A percentile compares a stretch with the other conserved stretches of the same genome.
Evolutionary conservation across 2,888 invertebrate genomes (phyloP).

Genomic region (Andrena marginata): DNA sequence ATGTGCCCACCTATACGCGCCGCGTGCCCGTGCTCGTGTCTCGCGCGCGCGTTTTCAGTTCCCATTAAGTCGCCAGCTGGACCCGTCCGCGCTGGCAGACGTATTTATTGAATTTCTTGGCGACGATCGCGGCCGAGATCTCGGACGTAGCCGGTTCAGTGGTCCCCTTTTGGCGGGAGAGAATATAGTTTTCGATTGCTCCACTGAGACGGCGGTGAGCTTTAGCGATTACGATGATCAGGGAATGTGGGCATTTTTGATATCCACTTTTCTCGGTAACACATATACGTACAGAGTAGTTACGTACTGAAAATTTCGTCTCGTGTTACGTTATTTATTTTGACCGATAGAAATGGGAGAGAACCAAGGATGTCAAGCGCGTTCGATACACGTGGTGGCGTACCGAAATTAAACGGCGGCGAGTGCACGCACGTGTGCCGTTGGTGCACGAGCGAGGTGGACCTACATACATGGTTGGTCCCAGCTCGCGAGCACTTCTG

Average conservation of each 20-base stretch:
- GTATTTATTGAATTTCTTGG: slow-evolving; percentile 7
- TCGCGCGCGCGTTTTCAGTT: slow-evolving; percentile 1
- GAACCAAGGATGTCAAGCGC: slow-evolving; percentile 7
- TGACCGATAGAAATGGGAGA: neutral
- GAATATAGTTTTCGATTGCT: too few species aligned
- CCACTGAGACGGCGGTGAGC: neutral
- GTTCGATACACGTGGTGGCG: neutral
- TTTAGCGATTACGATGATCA: neutral
- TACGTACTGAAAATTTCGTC: too few species aligned
- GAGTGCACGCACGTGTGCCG: slow-evolving; percentile 8
- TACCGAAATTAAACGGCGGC: slow-evolving; percentile 6
- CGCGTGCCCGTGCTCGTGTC: neutral
- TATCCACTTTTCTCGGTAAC: too few species aligned
- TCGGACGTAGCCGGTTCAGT: neutral
- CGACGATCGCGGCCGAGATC: neutral
- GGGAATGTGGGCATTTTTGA: neutral
- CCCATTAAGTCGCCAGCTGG: slow-evolving; percentile 32
- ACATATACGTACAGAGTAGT: too few species aligned
- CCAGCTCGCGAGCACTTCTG: slow-evolving; percentile 51
- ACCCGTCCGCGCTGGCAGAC: neutral
- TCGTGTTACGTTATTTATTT: too few species aligned
- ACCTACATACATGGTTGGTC: slow-evolving; percentile 46
- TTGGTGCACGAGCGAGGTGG: slow-evolving; percentile 1
- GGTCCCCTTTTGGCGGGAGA: neutral
- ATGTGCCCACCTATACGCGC: slow-evolving; percentile 13